Evolutionary conservation across 2,113 vertebrate genomes (phyloP).

Genomic region (Perognathus longimembris): DNA sequence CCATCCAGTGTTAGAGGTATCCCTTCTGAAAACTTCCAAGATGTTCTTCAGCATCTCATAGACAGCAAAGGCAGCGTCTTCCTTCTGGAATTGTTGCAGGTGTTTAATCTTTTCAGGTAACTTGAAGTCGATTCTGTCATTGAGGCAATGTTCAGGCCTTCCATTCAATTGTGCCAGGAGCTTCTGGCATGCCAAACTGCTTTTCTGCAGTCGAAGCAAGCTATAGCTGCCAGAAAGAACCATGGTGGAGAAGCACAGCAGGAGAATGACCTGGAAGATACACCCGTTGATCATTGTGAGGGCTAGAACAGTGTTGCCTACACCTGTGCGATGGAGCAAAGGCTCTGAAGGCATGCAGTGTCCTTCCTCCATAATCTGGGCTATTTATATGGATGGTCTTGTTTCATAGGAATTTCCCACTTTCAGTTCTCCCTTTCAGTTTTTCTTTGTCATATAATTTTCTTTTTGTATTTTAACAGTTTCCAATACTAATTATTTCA

Average conservation of each 20-base stretch:
- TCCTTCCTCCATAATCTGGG: slow-evolving; percentile 32
- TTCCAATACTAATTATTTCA: neutral
- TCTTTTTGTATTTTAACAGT: neutral
- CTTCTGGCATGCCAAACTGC: neutral
- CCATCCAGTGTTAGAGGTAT: slow-evolving; percentile 57
- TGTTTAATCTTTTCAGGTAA: neutral
- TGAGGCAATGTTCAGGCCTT: neutral
- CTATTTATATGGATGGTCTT: slow-evolving; percentile 65
- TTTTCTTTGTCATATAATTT: slow-evolving; percentile 77
- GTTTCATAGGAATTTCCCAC: slow-evolving; percentile 69
- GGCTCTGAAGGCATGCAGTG: neutral
- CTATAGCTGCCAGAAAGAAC: neutral
- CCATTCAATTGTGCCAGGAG: slow-evolving; percentile 22
- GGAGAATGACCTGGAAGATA: slow-evolving; percentile 13
- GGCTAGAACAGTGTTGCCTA: neutral
- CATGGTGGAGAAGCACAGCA: slow-evolving; percentile 40
- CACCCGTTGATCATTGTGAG: slow-evolving; percentile 63
- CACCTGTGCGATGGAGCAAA: neutral
- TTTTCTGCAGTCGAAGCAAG: neutral
- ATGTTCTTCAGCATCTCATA: slow-evolving; percentile 71
- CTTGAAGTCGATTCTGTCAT: slow-evolving; percentile 27
- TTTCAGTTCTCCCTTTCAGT: slow-evolving; percentile 78
- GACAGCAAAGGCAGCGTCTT: neutral
- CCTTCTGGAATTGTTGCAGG: neutral
- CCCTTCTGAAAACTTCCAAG: slow-evolving; percentile 21